Evolutionary conservation across 2,797 vertebrate genomes (phyloP).

Genomic region (Falco peregrinus): DNA sequence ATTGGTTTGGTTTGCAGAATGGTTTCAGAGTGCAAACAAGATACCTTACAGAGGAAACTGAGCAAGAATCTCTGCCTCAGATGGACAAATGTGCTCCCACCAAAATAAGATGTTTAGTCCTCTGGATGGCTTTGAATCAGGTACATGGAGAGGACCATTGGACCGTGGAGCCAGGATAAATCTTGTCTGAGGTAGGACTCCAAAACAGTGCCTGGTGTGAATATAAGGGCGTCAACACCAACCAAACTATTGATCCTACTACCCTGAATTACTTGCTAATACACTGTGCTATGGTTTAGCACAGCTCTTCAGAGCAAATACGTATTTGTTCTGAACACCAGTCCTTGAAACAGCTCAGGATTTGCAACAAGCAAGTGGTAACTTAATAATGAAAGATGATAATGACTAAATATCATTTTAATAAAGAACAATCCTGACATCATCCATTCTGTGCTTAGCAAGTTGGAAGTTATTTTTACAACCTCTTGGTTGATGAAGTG

Average conservation of each 20-base stretch:
- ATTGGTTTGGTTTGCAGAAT: background rate
- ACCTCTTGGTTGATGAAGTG: background rate
- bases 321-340: background rate
- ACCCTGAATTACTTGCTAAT: background rate
- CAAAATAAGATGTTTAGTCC: accelerated
- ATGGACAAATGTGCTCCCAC: background rate
- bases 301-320: background rate
- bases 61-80: background rate
- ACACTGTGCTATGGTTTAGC: accelerated
- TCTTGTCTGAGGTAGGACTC: background rate
- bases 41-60: background rate
- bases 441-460: background rate
- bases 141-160: background rate
- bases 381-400: background rate
- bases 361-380: background rate
- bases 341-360: background rate
- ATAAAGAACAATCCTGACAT: background rate
- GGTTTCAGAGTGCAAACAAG: background rate
- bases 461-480: background rate
- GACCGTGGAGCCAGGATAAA: background rate
- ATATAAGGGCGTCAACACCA: background rate
- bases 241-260: background rate
- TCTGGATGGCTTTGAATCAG: background rate
- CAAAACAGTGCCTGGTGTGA: background rate
- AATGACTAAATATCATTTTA: background rate